Conservation (phyloP, 2,113 vertebrate species). For the Amia ocellicauda region DNA sequence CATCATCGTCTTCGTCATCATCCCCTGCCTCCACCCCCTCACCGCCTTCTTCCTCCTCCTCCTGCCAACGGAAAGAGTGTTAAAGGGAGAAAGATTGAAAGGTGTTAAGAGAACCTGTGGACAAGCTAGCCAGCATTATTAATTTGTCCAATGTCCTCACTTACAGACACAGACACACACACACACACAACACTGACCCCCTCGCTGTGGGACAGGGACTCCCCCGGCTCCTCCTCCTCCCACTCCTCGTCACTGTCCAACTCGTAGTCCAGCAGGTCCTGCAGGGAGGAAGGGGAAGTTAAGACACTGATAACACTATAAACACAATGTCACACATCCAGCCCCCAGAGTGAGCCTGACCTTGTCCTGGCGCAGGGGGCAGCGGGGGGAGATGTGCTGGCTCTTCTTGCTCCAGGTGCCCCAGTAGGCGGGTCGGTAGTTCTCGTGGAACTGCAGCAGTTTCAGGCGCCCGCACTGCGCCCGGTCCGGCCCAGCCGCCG, state of each 20-base stretch:
- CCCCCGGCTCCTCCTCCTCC: slow-evolving; percentile 97
- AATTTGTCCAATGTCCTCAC: not conserved
- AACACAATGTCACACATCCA: no score
- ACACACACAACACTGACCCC: slow-evolving; percentile 69
- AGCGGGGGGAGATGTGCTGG: slow-evolving; percentile 63
- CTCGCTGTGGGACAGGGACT: slow-evolving; percentile 94
- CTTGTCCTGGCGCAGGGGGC: slow-evolving; percentile 79
- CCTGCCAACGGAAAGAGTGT: slow-evolving; percentile 53
- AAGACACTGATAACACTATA: not conserved
- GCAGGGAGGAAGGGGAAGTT: slow-evolving; percentile 23
- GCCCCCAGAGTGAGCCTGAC: no score
- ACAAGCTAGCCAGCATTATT: no score
- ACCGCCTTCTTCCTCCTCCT: slow-evolving; percentile 86
- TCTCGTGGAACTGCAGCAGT: slow-evolving; percentile 87
- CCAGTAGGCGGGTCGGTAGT: slow-evolving; percentile 95
- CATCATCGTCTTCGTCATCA: slow-evolving; percentile 92
- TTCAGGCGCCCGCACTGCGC: slow-evolving; percentile 83
- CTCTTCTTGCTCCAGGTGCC: slow-evolving; percentile 90
- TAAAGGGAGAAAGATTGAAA: no score
- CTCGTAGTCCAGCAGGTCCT: slow-evolving; percentile 90
- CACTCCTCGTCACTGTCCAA: slow-evolving; percentile 97
- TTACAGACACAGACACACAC: not conserved
- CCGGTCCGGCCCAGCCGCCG: slow-evolving; percentile 62
- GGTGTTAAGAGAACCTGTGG: no score
- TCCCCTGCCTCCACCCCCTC: slow-evolving; percentile 85